These are phyloP conservation scores for Alitta virens DNA, from an alignment of 2,888 invertebrate species.

Conservation along the genomic window DNA sequence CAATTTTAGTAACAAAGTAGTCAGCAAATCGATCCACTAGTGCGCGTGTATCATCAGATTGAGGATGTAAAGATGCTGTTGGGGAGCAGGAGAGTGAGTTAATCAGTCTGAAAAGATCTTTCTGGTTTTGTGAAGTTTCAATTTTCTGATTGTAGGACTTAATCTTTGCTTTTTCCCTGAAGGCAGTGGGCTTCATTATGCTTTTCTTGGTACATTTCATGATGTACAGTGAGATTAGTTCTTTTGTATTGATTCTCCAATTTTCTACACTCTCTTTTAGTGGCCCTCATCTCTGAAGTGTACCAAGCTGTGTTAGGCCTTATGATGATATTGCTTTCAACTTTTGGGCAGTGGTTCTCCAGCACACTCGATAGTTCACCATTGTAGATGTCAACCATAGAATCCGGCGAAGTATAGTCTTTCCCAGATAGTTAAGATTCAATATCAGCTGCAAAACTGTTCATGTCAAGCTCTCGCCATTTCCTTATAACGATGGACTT, in stretches of 20 bases:
- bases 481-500: background rate
- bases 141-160: background rate
- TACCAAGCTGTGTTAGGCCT: background rate
- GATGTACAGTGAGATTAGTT: background rate
- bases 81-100: background rate
- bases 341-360: background rate
- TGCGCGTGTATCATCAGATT: background rate
- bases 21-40: background rate
- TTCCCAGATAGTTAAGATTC: no score
- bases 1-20: background rate
- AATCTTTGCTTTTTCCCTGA: background rate
- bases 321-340: background rate
- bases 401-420: background rate
- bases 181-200: background rate
- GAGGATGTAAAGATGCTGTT: background rate
- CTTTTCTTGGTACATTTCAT: background rate
- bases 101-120: background rate
- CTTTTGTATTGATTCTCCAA: background rate
- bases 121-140: background rate
- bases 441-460: no score
- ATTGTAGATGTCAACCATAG: background rate
- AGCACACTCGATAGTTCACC: background rate
- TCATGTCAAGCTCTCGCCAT: background rate
- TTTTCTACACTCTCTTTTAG: background rate
- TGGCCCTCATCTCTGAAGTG: background rate